Evolutionary conservation across 2,888 invertebrate species (phyloP).

Genomic region (Acronicta leporina): DNA sequence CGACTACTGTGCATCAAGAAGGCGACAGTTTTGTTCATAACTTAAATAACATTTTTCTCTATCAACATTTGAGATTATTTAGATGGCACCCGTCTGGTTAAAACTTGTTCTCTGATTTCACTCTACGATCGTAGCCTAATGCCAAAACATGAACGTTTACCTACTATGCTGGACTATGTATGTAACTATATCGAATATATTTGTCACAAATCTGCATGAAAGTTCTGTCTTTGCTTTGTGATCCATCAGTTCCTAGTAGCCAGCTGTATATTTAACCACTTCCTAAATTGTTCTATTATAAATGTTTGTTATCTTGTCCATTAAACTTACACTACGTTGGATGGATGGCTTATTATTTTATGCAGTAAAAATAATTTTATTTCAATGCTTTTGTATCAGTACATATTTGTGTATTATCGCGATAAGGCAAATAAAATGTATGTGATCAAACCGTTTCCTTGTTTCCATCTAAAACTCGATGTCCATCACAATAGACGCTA

Average conservation of each 20-base stretch:
- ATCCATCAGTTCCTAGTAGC: too few species aligned
- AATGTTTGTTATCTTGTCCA: too few species aligned
- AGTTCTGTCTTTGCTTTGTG: too few species aligned
- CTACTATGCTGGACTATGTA: conserved; percentile 18
- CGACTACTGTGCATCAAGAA: too few species aligned
- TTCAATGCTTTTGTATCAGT: too few species aligned
- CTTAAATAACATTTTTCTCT: conserved; percentile 5
- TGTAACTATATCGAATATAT: conserved; percentile 14
- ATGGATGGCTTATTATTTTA: too few species aligned
- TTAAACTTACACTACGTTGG: too few species aligned
- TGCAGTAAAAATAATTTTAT: too few species aligned
- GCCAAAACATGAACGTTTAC: conserved; percentile 57
- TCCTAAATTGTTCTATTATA: too few species aligned
- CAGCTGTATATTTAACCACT: too few species aligned
- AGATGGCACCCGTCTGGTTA: conserved; percentile 55
- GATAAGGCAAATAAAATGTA: neutral
- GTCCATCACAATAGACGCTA: conserved; percentile 21
- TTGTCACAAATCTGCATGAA: neutral
- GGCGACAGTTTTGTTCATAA: too few species aligned
- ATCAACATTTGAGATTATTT: conserved; percentile 43
- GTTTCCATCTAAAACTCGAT: conserved; percentile 9
- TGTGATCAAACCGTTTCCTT: conserved; percentile 2
- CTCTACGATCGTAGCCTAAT: conserved; percentile 55
- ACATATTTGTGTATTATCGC: neutral
- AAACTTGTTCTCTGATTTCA: conserved; percentile 72